These are phyloP conservation scores for Andrena chrysosceles DNA, from an alignment of 2,888 invertebrate genomes.

Conservation along the genomic window DNA sequence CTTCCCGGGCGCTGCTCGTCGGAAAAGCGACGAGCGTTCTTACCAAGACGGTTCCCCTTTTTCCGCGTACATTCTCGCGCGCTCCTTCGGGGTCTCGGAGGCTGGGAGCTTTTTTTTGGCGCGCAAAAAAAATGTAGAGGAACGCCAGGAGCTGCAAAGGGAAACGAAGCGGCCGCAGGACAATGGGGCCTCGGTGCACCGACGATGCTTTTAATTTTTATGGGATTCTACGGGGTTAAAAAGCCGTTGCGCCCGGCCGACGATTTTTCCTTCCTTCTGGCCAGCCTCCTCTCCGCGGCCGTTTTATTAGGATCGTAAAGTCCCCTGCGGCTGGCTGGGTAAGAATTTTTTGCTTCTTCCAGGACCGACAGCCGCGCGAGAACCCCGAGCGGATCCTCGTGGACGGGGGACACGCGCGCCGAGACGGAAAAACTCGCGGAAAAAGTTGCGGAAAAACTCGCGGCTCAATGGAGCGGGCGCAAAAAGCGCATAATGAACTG, in stretches of 20 bases:
- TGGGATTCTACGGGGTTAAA: slow-evolving; percentile 76
- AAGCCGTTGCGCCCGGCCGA: slow-evolving; percentile 48
- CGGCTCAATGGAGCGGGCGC: slow-evolving; percentile 27
- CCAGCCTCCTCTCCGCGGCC: slow-evolving; percentile 48
- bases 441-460: slow-evolving; percentile 64
- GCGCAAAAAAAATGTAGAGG: slow-evolving; percentile 43
- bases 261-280: slow-evolving; percentile 17
- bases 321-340: slow-evolving; percentile 50
- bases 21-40: slow-evolving; percentile 14
- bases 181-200: slow-evolving; percentile 69
- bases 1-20: neutral
- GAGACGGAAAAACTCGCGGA: slow-evolving; percentile 64
- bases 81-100: slow-evolving; percentile 4
- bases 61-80: neutral
- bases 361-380: neutral
- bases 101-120: slow-evolving; percentile 21
- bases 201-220: slow-evolving; percentile 79
- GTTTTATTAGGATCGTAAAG: slow-evolving; percentile 71
- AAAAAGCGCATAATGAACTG: slow-evolving; percentile 60
- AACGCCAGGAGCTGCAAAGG: slow-evolving; percentile 30
- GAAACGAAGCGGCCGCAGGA: slow-evolving; percentile 56
- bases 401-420: slow-evolving; percentile 48
- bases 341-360: slow-evolving; percentile 10
- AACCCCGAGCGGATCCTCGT: neutral
- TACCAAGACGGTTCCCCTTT: slow-evolving; percentile 5